A percentile compares a stretch with the other conserved stretches of the same genome.
These are phyloP conservation scores for Sarcoramphus papa DNA, from an alignment of 2,797 vertebrate species.

Conservation along the genomic window DNA sequence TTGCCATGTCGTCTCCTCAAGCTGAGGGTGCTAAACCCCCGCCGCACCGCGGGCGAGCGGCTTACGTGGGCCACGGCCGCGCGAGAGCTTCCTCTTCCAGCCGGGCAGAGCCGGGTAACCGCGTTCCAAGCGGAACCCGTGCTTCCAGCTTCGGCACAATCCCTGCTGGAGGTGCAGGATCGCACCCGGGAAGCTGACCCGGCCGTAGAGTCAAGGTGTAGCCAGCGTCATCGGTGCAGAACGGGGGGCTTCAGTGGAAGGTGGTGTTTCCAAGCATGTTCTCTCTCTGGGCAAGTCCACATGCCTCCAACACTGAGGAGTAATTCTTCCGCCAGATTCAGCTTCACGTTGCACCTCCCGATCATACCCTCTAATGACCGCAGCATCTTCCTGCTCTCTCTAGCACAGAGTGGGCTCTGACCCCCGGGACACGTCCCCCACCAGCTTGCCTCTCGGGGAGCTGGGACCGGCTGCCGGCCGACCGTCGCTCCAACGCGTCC, in stretches of 20 bases:
- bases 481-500: accelerated
- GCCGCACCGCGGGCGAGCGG: accelerated
- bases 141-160: background rate
- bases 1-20: background rate
- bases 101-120: background rate
- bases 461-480: background rate
- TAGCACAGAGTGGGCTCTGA: background rate
- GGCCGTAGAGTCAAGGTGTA: accelerated
- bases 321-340: background rate
- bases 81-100: accelerated
- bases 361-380: no score
- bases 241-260: background rate
- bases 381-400: background rate
- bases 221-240: background rate
- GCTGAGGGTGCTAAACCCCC: background rate
- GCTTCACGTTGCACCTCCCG: accelerated
- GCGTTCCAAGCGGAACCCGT: accelerated
- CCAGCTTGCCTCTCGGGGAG: background rate
- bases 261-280: background rate
- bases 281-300: background rate
- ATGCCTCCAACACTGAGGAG: background rate
- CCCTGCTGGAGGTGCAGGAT: background rate
- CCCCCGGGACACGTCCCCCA: accelerated
- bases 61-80: accelerated
- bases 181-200: background rate